These are phyloP conservation scores for Cheilosia grossa DNA, from an alignment of 2,888 invertebrate genomes.

Conservation along the genomic window DNA sequence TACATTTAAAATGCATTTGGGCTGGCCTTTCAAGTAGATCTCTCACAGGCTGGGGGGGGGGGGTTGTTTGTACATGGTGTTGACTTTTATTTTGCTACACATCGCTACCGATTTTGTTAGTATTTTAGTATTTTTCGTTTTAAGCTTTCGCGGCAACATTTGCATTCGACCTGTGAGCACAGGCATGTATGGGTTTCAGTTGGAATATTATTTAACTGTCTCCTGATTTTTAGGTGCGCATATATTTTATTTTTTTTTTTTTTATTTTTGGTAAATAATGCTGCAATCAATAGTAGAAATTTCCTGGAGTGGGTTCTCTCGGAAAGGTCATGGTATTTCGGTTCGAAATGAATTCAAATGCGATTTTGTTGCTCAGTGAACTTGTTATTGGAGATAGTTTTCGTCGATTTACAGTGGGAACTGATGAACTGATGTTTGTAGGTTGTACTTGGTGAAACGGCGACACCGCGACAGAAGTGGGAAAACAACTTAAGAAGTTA, in stretches of 20 bases:
- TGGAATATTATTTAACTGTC: background rate
- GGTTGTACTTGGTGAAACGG: too few relatives aligned
- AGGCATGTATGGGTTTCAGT: background rate
- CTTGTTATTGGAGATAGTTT: background rate
- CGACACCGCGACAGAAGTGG: too few relatives aligned
- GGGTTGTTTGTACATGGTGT: conserved; percentile 10
- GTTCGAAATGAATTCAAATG: background rate
- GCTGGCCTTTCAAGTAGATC: conserved; percentile 67
- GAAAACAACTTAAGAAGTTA: too few relatives aligned
- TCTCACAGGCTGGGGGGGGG: conserved; percentile 11
- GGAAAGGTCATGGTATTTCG: background rate
- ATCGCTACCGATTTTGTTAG: background rate
- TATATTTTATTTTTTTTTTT: background rate
- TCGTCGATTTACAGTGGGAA: too few relatives aligned
- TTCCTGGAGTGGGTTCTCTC: background rate
- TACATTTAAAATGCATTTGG: conserved; percentile 76
- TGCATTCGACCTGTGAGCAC: background rate
- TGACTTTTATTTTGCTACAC: conserved; percentile 4
- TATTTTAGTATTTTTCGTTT: background rate
- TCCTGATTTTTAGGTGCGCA: background rate
- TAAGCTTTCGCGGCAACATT: background rate
- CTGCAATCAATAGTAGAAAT: background rate
- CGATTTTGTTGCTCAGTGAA: too few relatives aligned
- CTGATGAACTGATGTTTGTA: too few relatives aligned
- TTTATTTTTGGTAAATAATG: background rate